Conservation (phyloP, 2,888 invertebrate genomes). For the Eutolmus rufibarbis region DNA sequence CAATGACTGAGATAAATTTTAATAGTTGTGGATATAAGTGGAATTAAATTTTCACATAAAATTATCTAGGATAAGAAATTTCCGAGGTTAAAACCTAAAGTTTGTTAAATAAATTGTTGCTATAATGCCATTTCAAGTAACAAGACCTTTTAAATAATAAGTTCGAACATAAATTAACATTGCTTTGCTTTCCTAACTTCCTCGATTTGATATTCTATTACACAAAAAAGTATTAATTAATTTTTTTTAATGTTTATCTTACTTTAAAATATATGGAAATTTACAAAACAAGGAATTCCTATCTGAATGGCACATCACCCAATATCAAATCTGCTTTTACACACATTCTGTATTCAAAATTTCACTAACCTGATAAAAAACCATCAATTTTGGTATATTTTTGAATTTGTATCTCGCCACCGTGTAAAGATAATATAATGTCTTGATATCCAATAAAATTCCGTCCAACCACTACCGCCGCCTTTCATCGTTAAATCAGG, state of each 20-base stretch:
- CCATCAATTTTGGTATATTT: not conserved
- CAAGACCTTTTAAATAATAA: too few relatives aligned
- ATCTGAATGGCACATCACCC: not conserved
- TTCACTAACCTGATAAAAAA: not conserved
- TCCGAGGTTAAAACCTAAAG: too few relatives aligned
- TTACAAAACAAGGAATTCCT: too few relatives aligned
- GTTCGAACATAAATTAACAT: too few relatives aligned
- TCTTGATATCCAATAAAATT: not conserved
- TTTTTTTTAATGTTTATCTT: not conserved
- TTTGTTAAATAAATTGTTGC: too few relatives aligned
- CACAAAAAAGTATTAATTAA: not conserved
- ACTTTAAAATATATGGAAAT: too few relatives aligned
- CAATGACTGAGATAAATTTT: too few relatives aligned
- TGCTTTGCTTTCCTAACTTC: too few relatives aligned
- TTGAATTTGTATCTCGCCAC: not conserved
- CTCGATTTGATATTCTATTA: not conserved
- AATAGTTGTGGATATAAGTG: too few relatives aligned
- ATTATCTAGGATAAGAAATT: too few relatives aligned
- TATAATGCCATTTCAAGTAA: too few relatives aligned
- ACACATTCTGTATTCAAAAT: not conserved
- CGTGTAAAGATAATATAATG: not conserved
- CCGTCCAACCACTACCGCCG: not conserved
- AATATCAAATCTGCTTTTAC: not conserved
- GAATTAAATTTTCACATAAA: too few relatives aligned
- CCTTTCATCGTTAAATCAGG: not conserved